These are phyloP conservation scores for Anarrhichthys ocellatus DNA, from an alignment of 2,113 vertebrate species.

Conservation along the genomic window DNA sequence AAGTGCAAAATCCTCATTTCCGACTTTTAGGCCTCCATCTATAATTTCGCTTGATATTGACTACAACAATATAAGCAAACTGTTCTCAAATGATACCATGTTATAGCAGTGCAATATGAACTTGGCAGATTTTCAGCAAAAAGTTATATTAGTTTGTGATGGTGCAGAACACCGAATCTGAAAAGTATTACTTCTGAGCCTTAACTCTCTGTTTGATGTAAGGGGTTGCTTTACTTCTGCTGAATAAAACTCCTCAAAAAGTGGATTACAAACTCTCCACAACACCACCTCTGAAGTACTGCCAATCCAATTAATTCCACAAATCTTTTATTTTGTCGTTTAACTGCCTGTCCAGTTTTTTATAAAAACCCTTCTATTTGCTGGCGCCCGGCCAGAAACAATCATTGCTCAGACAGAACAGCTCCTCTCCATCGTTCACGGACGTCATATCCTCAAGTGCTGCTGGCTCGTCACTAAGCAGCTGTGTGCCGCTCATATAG, in stretches of 20 bases:
- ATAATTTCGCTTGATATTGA: not conserved
- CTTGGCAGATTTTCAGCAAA: not conserved
- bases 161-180: not conserved
- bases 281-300: conserved; percentile 43
- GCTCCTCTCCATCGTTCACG: conserved; percentile 10
- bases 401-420: conserved; percentile 26
- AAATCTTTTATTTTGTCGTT: conserved; percentile 54
- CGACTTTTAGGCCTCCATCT: not conserved
- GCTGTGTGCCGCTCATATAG: not conserved
- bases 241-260: conserved; percentile 29
- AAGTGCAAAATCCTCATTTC: too few relatives aligned
- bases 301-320: conserved; percentile 67
- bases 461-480: conserved; percentile 14
- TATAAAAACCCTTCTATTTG: conserved; percentile 24
- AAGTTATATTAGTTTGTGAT: not conserved
- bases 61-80: not conserved
- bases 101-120: not conserved
- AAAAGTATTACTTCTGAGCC: conserved; percentile 8
- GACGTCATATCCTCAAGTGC: conserved; percentile 1
- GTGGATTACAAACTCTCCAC: conserved; percentile 20
- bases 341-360: conserved; percentile 32
- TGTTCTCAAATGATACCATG: not conserved
- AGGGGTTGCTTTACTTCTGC: not conserved
- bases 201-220: conserved; percentile 26
- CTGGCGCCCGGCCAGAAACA: conserved; percentile 52